Evolutionary conservation across 2,888 invertebrate genomes (phyloP).

Genomic region (Macrosiphum euphorbiae): DNA sequence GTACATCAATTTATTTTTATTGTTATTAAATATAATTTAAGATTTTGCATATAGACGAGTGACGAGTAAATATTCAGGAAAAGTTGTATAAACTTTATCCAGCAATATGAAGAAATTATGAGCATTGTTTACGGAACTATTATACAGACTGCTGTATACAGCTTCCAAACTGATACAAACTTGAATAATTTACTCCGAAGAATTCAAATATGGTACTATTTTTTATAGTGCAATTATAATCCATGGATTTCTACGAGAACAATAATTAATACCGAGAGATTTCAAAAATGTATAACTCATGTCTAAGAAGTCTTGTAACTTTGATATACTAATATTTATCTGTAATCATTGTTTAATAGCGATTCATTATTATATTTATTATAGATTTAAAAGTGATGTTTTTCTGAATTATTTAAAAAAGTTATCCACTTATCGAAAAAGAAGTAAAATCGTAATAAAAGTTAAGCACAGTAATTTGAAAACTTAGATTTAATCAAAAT

Average conservation of each 20-base stretch:
- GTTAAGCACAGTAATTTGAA: not conserved
- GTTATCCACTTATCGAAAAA: not conserved
- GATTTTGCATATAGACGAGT: constrained; percentile 8
- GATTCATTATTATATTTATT: not conserved
- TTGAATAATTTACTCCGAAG: constrained; percentile 3
- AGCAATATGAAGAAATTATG: constrained; percentile 15
- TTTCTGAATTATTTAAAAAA: not conserved
- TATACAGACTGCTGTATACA: not conserved
- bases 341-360: not conserved
- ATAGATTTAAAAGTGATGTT: not conserved
- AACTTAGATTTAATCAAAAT: not conserved
- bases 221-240: not conserved
- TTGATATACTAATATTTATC: not conserved
- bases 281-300: not conserved
- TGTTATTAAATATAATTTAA: not conserved
- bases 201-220: not conserved
- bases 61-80: constrained; percentile 21
- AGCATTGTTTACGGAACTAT: constrained; percentile 18
- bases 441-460: not conserved
- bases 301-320: not conserved
- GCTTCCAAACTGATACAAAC: constrained; percentile 12
- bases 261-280: not conserved
- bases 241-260: not conserved
- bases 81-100: constrained; percentile 14
- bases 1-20: not conserved